These are phyloP conservation scores for Pycnomerus fuliginosus DNA, from an alignment of 2,888 invertebrate species.

Conservation along the genomic window DNA sequence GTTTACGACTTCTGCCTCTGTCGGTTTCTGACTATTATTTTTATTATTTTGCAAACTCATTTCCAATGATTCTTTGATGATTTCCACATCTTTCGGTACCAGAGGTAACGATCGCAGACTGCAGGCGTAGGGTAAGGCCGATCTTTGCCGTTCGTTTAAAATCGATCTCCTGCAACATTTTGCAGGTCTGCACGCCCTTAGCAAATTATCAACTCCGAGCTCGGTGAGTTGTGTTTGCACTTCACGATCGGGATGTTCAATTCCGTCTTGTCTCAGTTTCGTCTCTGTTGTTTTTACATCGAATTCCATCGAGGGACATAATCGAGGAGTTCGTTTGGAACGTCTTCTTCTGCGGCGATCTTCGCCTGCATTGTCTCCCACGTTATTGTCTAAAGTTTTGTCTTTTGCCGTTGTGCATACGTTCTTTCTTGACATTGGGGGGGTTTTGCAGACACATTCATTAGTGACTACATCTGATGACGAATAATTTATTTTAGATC, in stretches of 20 bases:
- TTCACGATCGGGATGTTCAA: slow-evolving; percentile 31
- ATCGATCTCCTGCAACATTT: slow-evolving; percentile 40
- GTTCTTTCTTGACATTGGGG: no score
- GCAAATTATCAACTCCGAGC: slow-evolving; percentile 37
- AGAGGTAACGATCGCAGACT: slow-evolving; percentile 40
- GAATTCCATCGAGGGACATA: slow-evolving; percentile 38
- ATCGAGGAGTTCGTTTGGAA: no score
- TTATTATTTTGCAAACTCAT: slow-evolving; percentile 36
- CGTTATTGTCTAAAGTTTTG: no score
- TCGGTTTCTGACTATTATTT: slow-evolving; percentile 19
- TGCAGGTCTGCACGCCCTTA: slow-evolving; percentile 39
- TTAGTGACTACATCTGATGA: no score
- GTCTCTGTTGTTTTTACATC: slow-evolving; percentile 34
- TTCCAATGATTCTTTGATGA: slow-evolving; percentile 36
- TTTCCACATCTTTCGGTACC: slow-evolving; percentile 31
- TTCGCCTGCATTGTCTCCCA: no score
- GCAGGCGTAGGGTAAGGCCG: slow-evolving; percentile 37
- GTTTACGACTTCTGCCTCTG: slow-evolving; percentile 3
- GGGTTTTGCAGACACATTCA: no score
- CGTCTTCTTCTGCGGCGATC: no score
- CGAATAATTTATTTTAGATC: no score
- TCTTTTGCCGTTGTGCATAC: no score
- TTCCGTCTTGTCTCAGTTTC: slow-evolving; percentile 28
- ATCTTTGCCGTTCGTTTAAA: slow-evolving; percentile 35
- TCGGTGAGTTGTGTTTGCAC: slow-evolving; percentile 32